phyloP scores from a whole-genome alignment of 2,113 vertebrate genomes.

The Pteruthius melanotis region DNA sequence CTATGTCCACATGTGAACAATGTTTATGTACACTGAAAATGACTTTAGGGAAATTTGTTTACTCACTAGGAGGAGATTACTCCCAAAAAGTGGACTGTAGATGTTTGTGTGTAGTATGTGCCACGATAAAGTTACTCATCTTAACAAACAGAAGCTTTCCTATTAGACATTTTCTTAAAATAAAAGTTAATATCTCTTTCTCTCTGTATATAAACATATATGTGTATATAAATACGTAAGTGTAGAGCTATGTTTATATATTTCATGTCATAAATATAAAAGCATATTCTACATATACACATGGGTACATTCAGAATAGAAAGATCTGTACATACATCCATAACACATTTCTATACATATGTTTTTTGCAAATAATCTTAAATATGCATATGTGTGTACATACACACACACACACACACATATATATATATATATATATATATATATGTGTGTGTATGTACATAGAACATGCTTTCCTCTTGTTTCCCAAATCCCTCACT shows the following conservation, averaged over 20 bases:
- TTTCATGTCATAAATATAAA: background rate
- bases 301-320: background rate
- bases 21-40: background rate
- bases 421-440: too few species aligned
- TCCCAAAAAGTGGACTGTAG: background rate
- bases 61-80: too few species aligned
- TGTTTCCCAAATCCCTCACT: background rate
- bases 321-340: background rate
- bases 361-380: background rate
- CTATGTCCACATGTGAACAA: too few species aligned
- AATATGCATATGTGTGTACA: background rate
- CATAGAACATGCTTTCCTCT: background rate
- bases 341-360: background rate
- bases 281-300: background rate
- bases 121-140: background rate
- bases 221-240: background rate
- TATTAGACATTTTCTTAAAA: background rate
- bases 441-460: accelerated
- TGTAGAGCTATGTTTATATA: background rate
- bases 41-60: background rate
- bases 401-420: too few species aligned
- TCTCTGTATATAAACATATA: background rate
- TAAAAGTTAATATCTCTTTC: background rate
- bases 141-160: background rate
- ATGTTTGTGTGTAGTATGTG: background rate